Evolutionary conservation across 2,797 vertebrate genomes (phyloP), one percentile per base, ranked within the genome.

Genomic region (Nyctibius grandis): DNA sequence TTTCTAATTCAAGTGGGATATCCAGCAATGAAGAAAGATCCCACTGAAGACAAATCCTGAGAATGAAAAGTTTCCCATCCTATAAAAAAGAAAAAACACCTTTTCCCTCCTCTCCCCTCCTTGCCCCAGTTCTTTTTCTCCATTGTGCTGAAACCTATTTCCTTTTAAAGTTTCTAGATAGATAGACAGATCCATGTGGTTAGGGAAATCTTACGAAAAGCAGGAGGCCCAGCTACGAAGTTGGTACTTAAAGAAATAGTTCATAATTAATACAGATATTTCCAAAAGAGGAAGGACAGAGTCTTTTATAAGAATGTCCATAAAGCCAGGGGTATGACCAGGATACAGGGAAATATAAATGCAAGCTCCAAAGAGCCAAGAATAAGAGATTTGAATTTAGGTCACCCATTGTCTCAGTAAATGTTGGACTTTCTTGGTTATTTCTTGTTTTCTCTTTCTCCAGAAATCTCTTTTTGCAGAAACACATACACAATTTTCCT

Each of bases 121-220:
- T 2, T 2, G 2, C 9, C 38, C 5, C 16, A 0, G 2, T 50
- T 77, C 13, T 85, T 45, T n/a, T 87, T 64, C 36, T 70, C 34
- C 26, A 18, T 16, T 57, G 15, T 81, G 22, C 34, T 74, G 56
- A 77, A 89, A 84, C 4, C 3, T 63, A 45, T 21, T 48, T 54
- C 12, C 12, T 84, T 81, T 5, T 3, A 63, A 88, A 85, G 5
- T 40, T 50, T 76, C 63, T 76, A 33, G 18, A n/a, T n/a, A n/a
- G n/a, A 48, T 23, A 14, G 20, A 8, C 29, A 80, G 42, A 53
- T 22, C 12, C 21, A 29, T 18, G 12, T 11, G 2, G 34, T 48
- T 54, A 42, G 14, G 15, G 25, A 78, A 89, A 56, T 47, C 17
- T 85, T 38, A 36, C 3, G 18, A 82, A 68, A 76, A 83, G 5